Evolutionary conservation across 1,140 invertebrate species (phyloP).

Genomic region (Thereuonema tuberculata): DNA sequence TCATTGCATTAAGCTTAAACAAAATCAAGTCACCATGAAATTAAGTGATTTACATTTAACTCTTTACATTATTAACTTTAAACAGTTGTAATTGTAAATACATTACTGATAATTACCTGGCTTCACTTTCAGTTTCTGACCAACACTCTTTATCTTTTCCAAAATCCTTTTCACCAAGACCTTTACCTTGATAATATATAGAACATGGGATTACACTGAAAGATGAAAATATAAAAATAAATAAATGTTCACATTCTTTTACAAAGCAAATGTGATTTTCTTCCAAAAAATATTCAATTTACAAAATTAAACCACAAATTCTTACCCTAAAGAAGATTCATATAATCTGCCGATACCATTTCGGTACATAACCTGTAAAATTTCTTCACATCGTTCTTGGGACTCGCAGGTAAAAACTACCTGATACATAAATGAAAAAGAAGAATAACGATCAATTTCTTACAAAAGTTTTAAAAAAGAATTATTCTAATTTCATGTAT

Average conservation of each 20-base stretch:
- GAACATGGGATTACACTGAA: slow-evolving; percentile 24
- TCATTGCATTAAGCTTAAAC: too few relatives aligned
- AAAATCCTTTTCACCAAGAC: slow-evolving; percentile 9
- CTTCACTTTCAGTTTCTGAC: background rate
- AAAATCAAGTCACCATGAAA: background rate
- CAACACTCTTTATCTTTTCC: background rate
- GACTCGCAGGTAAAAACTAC: slow-evolving; percentile 21
- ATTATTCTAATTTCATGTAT: too few relatives aligned
- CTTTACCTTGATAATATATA: slow-evolving; percentile 21
- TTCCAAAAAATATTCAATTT: background rate
- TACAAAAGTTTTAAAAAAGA: too few relatives aligned
- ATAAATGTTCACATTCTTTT: background rate
- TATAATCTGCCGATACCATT: slow-evolving; percentile 24
- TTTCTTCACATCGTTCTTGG: slow-evolving; percentile 23
- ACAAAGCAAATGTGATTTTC: background rate
- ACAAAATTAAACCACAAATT: slow-evolving; percentile 1
- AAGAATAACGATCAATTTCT: too few relatives aligned
- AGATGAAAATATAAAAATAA: background rate
- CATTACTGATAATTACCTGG: slow-evolving; percentile 5
- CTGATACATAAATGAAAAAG: too few relatives aligned
- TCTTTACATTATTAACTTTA: slow-evolving; percentile 6
- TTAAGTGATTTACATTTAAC: background rate
- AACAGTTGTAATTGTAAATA: slow-evolving; percentile 5
- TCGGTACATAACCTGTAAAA: slow-evolving; percentile 23
- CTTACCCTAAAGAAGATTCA: slow-evolving; percentile 27